Base-by-base conservation (phyloP, 2,797 vertebrate genomes). In the Vireo griseus region DNA sequence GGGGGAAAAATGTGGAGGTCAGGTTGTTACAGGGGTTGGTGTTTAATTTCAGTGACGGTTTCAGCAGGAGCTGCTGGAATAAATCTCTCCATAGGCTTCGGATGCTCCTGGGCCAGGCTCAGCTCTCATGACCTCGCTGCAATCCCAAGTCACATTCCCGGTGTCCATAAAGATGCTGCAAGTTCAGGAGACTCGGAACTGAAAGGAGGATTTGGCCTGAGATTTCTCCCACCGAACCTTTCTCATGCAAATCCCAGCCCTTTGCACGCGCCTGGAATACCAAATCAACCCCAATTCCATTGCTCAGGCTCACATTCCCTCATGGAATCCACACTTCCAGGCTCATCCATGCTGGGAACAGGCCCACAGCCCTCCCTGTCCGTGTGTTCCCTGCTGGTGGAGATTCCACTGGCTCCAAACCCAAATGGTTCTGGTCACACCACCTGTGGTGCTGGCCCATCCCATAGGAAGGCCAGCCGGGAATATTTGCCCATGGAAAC, bases 261-360 rank as follows among this genome's bases (percentile, higher is more conserved):
- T 33, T 29, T 73, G 88, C 84, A 72, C 39, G 4, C 1, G 6
- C 69, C 86, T 65, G 80, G 86, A 93, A 94, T 92, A n/a, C 69
- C 80, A 75, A 75, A 93, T 51, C 8, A 84, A 63, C 5, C 10
- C 39, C 6, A 1, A 3, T 31, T 44, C 44, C 35, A 11, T 26
- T 2, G 15, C 75, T 47, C 25, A 1, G 74, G 3, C 81, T 63
- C 74, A 5, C 45, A 0, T 65, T 61, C 66, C 55, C 28, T 24
- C 59, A 1, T 3, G 1, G 12, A 63, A 42, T 55, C 50, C 35
- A 8, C 68, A 5, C 11, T 51, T 29, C 48, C 28, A 16, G 3
- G 2, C 10, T n/a, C 7, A 12, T 4, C 74, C 4, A 0, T 16
- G 28, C 67, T 9, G 31, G 31, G 67, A 5, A 1, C 44, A 0